These are phyloP conservation scores for Ranitomeya variabilis DNA, from an alignment of 2,113 vertebrate species.

Conservation along the genomic window DNA sequence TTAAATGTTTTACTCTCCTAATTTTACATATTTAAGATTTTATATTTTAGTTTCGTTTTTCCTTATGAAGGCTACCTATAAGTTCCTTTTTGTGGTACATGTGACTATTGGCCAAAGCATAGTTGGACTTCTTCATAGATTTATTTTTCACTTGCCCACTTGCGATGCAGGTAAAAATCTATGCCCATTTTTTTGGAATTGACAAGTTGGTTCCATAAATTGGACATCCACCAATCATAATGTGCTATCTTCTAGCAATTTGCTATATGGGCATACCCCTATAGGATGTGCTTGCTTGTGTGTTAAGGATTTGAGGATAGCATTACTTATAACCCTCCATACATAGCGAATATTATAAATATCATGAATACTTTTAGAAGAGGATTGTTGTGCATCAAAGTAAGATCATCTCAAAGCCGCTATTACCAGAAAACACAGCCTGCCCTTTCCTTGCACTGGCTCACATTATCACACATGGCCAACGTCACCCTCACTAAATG, in stretches of 20 bases:
- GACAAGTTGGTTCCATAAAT: too few relatives aligned
- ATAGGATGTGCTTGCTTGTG: not conserved
- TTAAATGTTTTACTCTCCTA: too few relatives aligned
- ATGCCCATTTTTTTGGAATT: too few relatives aligned
- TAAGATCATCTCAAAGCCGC: constrained; percentile 3
- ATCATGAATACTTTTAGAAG: constrained; percentile 28
- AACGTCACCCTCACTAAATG: constrained; percentile 46
- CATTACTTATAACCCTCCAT: not conserved
- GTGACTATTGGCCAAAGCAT: too few relatives aligned
- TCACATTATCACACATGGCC: constrained; percentile 52
- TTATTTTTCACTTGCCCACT: too few relatives aligned
- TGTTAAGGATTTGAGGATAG: not conserved
- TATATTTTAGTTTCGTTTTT: too few relatives aligned
- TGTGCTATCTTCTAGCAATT: not conserved
- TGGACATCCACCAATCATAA: not conserved
- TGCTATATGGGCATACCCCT: not conserved
- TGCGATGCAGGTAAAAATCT: not conserved
- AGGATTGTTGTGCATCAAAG: constrained; percentile 42
- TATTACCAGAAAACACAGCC: constrained; percentile 4
- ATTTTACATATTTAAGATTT: too few relatives aligned
- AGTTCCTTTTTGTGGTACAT: too few relatives aligned
- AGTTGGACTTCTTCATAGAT: too few relatives aligned
- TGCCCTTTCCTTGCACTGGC: constrained; percentile 41
- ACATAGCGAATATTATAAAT: not conserved
- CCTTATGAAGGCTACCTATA: too few relatives aligned